phyloP scores from a whole-genome alignment of 2,113 vertebrate genomes.

The Thymallus thymallus region DNA sequence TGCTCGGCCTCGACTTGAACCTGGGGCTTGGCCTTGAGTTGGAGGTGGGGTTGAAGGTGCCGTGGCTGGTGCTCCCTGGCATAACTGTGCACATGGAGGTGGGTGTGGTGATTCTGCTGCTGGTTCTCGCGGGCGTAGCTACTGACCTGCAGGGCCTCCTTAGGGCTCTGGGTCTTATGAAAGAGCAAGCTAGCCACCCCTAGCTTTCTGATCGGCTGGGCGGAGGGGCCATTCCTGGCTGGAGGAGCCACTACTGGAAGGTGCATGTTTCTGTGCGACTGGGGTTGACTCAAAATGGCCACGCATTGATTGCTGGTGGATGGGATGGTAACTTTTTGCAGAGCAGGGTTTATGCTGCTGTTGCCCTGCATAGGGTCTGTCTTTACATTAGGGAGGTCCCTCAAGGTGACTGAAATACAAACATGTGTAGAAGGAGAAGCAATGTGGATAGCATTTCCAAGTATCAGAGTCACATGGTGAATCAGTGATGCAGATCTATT shows the following conservation, averaged over 20 bases:
- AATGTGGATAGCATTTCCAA: background rate
- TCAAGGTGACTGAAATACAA: conserved; percentile 42
- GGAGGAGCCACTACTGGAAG: conserved; percentile 45
- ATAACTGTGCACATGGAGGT: conserved; percentile 62
- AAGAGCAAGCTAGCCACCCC: conserved; percentile 80
- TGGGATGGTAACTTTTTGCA: conserved; percentile 13
- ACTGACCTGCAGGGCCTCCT: conserved; percentile 82
- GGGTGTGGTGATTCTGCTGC: conserved; percentile 44
- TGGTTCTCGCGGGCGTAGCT: conserved; percentile 75
- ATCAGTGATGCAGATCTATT: background rate
- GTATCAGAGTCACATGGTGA: background rate
- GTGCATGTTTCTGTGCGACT: conserved; percentile 56
- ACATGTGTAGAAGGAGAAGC: background rate
- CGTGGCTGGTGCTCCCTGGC: conserved; percentile 62
- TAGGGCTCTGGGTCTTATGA: conserved; percentile 76
- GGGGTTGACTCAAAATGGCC: conserved; percentile 42
- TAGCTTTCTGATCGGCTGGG: conserved; percentile 67
- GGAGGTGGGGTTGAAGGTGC: conserved; percentile 45
- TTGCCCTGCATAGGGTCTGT: conserved; percentile 30
- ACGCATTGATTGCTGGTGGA: conserved; percentile 53
- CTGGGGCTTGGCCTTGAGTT: conserved; percentile 8
- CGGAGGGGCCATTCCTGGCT: conserved; percentile 28
- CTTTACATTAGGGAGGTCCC: conserved; percentile 62
- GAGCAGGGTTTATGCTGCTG: conserved; percentile 20
- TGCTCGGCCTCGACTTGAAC: background rate